These are phyloP conservation scores for Parus major DNA, from an alignment of 2,113 vertebrate genomes.

Conservation along the genomic window DNA sequence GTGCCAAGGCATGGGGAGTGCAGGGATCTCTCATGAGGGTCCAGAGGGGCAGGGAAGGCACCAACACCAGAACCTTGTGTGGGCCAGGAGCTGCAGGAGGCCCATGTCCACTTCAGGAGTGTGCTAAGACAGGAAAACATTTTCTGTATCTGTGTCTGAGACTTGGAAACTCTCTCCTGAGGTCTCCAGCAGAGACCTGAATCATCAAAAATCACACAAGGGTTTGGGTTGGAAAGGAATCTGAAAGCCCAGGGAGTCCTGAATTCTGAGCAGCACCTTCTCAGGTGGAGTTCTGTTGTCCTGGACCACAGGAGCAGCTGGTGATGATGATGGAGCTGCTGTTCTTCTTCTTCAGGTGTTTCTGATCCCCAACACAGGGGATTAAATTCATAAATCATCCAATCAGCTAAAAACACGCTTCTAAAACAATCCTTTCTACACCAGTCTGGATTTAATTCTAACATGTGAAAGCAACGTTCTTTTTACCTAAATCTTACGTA, in stretches of 20 bases:
- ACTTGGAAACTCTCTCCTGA: background rate
- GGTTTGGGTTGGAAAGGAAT: background rate
- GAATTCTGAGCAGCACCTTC: no score
- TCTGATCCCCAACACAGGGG: no score
- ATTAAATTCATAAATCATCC: no score
- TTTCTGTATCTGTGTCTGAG: background rate
- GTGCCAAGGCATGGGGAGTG: accelerated
- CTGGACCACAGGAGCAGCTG: no score
- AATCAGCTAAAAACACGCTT: no score
- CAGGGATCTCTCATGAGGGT: accelerated
- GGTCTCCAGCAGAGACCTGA: background rate
- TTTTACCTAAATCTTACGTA: no score
- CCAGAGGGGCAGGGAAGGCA: background rate
- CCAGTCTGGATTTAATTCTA: no score
- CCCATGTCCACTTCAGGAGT: accelerated
- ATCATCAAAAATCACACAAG: background rate
- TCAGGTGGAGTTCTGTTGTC: no score
- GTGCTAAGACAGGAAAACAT: accelerated
- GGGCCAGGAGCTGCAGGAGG: background rate
- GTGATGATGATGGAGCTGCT: no score
- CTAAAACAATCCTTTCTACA: no score
- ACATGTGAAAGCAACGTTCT: no score
- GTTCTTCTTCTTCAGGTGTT: no score
- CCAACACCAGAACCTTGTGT: accelerated
- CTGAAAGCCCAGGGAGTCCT: background rate